phyloP scores from a whole-genome alignment of 2,113 vertebrate species.

The Aphyosemion australe region DNA sequence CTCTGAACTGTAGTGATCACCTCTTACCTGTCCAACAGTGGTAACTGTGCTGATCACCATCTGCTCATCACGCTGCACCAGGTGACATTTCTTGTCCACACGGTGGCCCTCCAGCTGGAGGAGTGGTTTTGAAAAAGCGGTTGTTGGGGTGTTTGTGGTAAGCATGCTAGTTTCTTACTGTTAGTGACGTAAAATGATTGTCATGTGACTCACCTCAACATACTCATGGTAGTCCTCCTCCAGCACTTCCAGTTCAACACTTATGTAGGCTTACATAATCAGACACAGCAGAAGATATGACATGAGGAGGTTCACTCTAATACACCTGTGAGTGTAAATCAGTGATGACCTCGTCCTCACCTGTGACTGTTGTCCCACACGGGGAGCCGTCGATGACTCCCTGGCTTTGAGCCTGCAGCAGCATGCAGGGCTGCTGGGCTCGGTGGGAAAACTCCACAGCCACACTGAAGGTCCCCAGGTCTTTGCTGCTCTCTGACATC shows the following conservation, averaged over 20 bases:
- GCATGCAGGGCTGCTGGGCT: slow-evolving; percentile 64
- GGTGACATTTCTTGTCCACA: slow-evolving; percentile 77
- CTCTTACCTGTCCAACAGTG: slow-evolving; percentile 83
- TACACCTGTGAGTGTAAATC: slow-evolving; percentile 1
- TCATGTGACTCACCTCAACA: slow-evolving; percentile 76
- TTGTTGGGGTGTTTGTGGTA: neutral
- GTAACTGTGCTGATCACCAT: slow-evolving; percentile 78
- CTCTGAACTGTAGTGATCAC: neutral
- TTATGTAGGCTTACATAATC: slow-evolving; percentile 77
- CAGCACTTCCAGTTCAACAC: slow-evolving; percentile 75
- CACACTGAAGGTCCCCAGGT: slow-evolving; percentile 79
- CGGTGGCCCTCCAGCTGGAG: slow-evolving; percentile 76
- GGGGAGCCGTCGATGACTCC: slow-evolving; percentile 71
- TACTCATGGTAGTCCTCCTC: slow-evolving; percentile 85
- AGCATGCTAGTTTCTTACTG: neutral
- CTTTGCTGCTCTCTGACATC: slow-evolving; percentile 68
- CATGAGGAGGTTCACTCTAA: neutral
- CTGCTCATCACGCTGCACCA: slow-evolving; percentile 72
- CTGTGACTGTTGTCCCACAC: slow-evolving; percentile 81
- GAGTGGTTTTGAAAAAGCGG: neutral
- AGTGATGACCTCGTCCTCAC: slow-evolving; percentile 57
- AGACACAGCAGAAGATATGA: neutral
- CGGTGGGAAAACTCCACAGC: slow-evolving; percentile 71
- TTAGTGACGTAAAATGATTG: neutral
- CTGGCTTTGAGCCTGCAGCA: slow-evolving; percentile 80